phyloP scores from a whole-genome alignment of 2,113 vertebrate species.

The mouse (Mus musculus) region GRCm39 chr11:38895001-38895500 shows the following conservation, averaged over 20 bases:
- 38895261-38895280: constrained; percentile 9
- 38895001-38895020: constrained; percentile 81
- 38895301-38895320: constrained; percentile 38
- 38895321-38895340: constrained; percentile 23
- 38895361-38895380: not conserved
- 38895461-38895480: not conserved
- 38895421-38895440: not conserved
- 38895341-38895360: not conserved
- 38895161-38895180: constrained; percentile 20
- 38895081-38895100: constrained; percentile 65
- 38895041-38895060: constrained; percentile 76
- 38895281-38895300: not conserved
- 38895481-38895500: not conserved
- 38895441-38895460: not conserved
- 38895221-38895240: constrained; percentile 39
- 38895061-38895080: constrained; percentile 45
- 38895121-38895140: constrained; percentile 56
- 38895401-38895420: not conserved
- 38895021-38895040: constrained; percentile 70
- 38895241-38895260: constrained; percentile 25
- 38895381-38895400: constrained; percentile 24
- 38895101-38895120: constrained; percentile 68
- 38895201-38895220: constrained; percentile 63
- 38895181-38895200: constrained; percentile 39
- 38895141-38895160: not conserved